Base-by-base conservation (phyloP, 92 coral and sea anemone species). In the Zoanthus sociatus region DNA sequence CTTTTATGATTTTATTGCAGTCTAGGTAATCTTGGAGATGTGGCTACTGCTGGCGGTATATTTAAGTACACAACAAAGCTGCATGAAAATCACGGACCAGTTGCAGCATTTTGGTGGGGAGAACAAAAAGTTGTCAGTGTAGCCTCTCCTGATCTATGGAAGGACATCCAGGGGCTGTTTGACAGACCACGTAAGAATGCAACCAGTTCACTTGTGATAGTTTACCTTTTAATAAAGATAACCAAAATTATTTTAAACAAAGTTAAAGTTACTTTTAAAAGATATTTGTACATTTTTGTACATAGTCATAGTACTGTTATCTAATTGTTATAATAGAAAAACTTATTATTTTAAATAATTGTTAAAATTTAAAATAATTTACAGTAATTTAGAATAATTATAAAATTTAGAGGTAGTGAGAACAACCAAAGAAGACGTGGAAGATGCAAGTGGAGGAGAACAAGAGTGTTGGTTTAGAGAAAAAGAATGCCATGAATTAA, bases 81-180 rank as follows among this genome's bases (percentile, higher is more conserved):
- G 4, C 93, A 94, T 69, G 89, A 90, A 50, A 92, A 92, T 31
- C 91, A 94, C 89, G 98, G 98, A 32, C 76, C 91, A 20, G 70
- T 96, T 30, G 94, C 87, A 83, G 92, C 96, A 45, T 94, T 96
- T 89, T 94, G 97, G 98, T 96, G 98, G 98, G 98, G 95, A 71
- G 84, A 89, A 84, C 86, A 90, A 33, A 91, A 91, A 61, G 95
- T 94, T 30, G 98, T 96, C 50, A 91, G 95, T 78, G 73, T 96
- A 31, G 96, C 94, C 17, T 88, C 94, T 60, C 98, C 98, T 55
- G 91, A 84, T 42, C 82, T 94, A 68, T 96, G 97, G 94, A 94
- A 96, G 78, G 98, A 96, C 58, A 86, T 96, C 26, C 89, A 94
- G 44, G 84, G 87, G 9, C 61, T 90, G 44, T 96, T 96, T 93